phyloP scores from a whole-genome alignment of 2,888 invertebrate species.

The Phania funesta region DNA sequence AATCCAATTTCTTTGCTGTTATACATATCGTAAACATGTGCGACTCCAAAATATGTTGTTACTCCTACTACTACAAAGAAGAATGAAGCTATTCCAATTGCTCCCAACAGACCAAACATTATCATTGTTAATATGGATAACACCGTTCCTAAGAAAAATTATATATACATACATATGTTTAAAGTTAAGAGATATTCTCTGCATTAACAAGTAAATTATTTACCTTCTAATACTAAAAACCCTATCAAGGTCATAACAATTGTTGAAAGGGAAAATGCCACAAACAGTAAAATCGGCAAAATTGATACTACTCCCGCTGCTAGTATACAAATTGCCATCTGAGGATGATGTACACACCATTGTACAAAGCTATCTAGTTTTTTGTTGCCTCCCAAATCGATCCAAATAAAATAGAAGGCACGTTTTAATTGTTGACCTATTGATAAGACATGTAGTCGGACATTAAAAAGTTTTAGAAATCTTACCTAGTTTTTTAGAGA shows the following conservation, averaged over 20 bases:
- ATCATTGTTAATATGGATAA: slow-evolving; percentile 77
- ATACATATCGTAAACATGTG: slow-evolving; percentile 75
- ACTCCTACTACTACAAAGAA: slow-evolving; percentile 72
- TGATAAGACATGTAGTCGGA: background rate
- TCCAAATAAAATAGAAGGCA: slow-evolving; percentile 66
- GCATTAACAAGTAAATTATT: background rate
- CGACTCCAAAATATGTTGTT: slow-evolving; percentile 77
- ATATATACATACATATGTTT: too few species aligned
- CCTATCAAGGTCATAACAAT: slow-evolving; percentile 78
- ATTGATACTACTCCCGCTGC: slow-evolving; percentile 71
- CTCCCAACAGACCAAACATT: slow-evolving; percentile 76
- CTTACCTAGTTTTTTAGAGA: slow-evolving; percentile 42
- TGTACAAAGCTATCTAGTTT: slow-evolving; percentile 68
- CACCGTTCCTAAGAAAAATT: slow-evolving; percentile 74
- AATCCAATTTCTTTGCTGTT: slow-evolving; percentile 70
- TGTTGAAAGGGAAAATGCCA: slow-evolving; percentile 76
- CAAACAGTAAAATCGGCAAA: slow-evolving; percentile 76
- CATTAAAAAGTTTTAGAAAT: background rate
- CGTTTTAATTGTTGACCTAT: slow-evolving; percentile 71
- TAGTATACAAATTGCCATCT: slow-evolving; percentile 71
- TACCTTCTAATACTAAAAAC: slow-evolving; percentile 79
- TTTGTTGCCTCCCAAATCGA: slow-evolving; percentile 73
- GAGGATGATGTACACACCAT: slow-evolving; percentile 74
- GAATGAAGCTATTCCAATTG: slow-evolving; percentile 72
- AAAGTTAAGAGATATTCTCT: too few species aligned